Evolutionary conservation across 2,113 vertebrate species (phyloP).

Genomic region (Petaurus breviceps): DNA sequence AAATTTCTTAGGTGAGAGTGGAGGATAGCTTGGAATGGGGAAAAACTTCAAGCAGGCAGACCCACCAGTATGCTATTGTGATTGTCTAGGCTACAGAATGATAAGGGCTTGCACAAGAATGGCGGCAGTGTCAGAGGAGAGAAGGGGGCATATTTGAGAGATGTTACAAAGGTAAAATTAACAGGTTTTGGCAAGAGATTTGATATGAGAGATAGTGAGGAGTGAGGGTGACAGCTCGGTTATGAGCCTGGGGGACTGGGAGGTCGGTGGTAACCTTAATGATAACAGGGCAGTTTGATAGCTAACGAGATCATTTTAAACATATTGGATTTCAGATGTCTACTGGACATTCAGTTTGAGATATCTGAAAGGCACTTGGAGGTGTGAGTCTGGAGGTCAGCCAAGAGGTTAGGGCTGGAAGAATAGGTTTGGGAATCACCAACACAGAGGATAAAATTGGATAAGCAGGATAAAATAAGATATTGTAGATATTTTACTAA

Average conservation of each 20-base stretch:
- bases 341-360: background rate
- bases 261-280: background rate
- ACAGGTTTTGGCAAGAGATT: background rate
- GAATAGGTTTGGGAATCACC: background rate
- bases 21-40: background rate
- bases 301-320: background rate
- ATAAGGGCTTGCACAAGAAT: background rate
- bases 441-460: background rate
- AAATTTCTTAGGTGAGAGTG: background rate
- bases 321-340: background rate
- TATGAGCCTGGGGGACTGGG: background rate
- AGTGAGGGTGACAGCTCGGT: background rate
- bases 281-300: background rate
- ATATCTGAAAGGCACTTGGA: background rate
- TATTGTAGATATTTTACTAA: background rate
- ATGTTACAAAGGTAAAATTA: background rate
- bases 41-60: background rate
- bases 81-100: background rate
- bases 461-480: background rate
- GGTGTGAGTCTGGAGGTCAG: background rate
- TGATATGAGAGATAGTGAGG: background rate
- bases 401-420: background rate
- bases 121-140: background rate
- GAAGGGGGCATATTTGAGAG: background rate
- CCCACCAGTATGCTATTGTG: background rate